phyloP scores from a whole-genome alignment of 1,140 invertebrate genomes.

The Colletes latitarsis region DNA sequence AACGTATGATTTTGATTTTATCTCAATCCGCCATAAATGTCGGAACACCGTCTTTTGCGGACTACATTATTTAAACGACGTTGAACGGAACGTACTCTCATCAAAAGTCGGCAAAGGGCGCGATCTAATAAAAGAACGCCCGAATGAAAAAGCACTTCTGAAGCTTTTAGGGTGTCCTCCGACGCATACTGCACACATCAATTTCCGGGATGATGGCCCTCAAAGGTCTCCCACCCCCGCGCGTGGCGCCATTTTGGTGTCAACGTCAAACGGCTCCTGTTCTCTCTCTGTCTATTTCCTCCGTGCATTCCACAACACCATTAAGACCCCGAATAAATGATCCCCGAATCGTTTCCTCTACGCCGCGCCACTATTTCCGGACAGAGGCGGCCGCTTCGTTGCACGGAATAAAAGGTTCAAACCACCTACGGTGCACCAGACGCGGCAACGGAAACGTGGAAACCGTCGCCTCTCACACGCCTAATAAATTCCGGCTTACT shows the following conservation, averaged over 20 bases:
- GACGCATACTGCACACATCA: conserved; percentile 49
- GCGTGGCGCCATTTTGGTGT: conserved; percentile 57
- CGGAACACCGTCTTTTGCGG: too few relatives aligned
- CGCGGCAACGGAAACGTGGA: conserved; percentile 55
- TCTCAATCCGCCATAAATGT: too few relatives aligned
- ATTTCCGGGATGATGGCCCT: conserved; percentile 54
- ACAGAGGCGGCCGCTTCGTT: conserved; percentile 48
- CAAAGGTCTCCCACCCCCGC: conserved; percentile 11
- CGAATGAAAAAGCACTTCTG: conserved; percentile 15
- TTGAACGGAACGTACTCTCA: not conserved
- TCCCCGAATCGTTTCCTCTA: conserved; percentile 56
- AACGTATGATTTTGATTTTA: too few relatives aligned
- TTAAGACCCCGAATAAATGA: conserved; percentile 68
- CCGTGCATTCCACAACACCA: conserved; percentile 53
- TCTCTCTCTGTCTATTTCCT: not conserved
- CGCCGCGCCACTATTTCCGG: conserved; percentile 56
- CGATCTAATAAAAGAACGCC: conserved; percentile 40
- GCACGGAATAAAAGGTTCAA: conserved; percentile 52
- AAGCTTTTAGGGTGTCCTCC: conserved; percentile 35
- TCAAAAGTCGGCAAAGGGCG: not conserved
- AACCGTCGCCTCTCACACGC: conserved; percentile 28
- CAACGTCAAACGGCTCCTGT: conserved; percentile 53
- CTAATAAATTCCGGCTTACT: not conserved
- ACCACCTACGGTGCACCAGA: conserved; percentile 44
- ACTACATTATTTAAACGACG: too few relatives aligned